phyloP scores from a whole-genome alignment of 1,140 invertebrate species.

The Heliothis virescens region DNA sequence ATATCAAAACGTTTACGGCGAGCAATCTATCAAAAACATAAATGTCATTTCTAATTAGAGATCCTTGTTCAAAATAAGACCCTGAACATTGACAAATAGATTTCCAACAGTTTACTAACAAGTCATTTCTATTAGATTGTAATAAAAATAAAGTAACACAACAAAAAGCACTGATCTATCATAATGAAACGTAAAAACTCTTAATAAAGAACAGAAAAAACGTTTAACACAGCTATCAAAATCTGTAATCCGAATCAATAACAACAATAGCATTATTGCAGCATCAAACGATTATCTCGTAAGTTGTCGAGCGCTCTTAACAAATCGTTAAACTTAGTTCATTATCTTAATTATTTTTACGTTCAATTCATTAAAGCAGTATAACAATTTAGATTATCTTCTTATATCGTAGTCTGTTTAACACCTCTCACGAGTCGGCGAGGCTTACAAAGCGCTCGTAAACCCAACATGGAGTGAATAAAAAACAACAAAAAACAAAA shows the following conservation, averaged over 20 bases:
- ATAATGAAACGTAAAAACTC: constrained; percentile 28
- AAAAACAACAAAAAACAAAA: constrained; percentile 56
- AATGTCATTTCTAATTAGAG: too few species aligned
- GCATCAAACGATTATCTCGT: constrained; percentile 43
- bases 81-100: neutral
- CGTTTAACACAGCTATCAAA: constrained; percentile 39
- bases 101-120: neutral
- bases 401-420: constrained; percentile 68
- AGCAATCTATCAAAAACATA: too few species aligned
- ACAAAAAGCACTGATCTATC: neutral
- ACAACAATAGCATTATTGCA: constrained; percentile 47
- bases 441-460: constrained; percentile 73
- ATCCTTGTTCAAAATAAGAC: neutral
- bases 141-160: neutral
- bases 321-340: constrained; percentile 53
- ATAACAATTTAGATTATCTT: constrained; percentile 70
- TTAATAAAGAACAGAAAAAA: constrained; percentile 34
- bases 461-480: constrained; percentile 71
- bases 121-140: constrained; percentile 9
- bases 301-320: constrained; percentile 48
- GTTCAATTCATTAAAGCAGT: constrained; percentile 71
- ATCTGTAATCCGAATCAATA: constrained; percentile 49
- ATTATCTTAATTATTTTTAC: constrained; percentile 72
- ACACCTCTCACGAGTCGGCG: constrained; percentile 68
- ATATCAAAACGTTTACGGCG: too few species aligned